Conservation (phyloP, 37 sponge, comb jelly and placozoan species). For the Mnemiopsis leidyi region DNA sequence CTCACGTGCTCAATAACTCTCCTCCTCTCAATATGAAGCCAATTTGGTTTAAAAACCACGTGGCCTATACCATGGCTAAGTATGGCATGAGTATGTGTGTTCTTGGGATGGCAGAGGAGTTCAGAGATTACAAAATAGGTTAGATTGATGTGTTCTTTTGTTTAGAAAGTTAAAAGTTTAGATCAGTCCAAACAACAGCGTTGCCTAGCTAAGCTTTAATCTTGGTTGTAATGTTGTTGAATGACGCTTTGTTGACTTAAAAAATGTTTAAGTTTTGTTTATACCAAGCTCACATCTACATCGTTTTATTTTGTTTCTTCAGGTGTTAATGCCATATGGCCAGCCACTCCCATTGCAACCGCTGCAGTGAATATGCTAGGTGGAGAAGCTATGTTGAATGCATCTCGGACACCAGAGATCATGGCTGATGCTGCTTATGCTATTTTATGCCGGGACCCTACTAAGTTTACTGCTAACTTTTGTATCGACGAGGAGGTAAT, state of each 20-base stretch:
- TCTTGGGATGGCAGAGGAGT: slow-evolving; percentile 93
- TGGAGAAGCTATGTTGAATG: slow-evolving; percentile 73
- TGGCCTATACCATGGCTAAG: slow-evolving; percentile 98
- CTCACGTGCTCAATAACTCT: slow-evolving; percentile 96
- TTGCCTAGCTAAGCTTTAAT: too few relatives aligned
- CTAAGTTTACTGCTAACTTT: slow-evolving; percentile 85
- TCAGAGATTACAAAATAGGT: slow-evolving; percentile 69
- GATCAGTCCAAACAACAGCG: too few relatives aligned
- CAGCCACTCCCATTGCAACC: slow-evolving; percentile 80
- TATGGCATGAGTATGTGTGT: slow-evolving; percentile 99
- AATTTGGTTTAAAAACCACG: slow-evolving; percentile 88
- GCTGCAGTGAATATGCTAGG: slow-evolving; percentile 96
- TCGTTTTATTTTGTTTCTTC: not conserved
- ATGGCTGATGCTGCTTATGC: slow-evolving; percentile 98
- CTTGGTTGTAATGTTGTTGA: too few relatives aligned
- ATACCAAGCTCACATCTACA: too few relatives aligned
- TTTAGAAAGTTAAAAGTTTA: not conserved
- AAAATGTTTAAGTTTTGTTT: too few relatives aligned
- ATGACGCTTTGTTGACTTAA: too few relatives aligned
- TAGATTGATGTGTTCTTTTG: not conserved
- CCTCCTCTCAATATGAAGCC: slow-evolving; percentile 96
- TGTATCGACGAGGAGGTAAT: slow-evolving; percentile 89
- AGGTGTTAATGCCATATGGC: slow-evolving; percentile 63
- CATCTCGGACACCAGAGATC: slow-evolving; percentile 89
- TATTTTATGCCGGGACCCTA: slow-evolving; percentile 75